Base-by-base conservation (phyloP, 2,888 invertebrate genomes). In the Thera britannica region DNA sequence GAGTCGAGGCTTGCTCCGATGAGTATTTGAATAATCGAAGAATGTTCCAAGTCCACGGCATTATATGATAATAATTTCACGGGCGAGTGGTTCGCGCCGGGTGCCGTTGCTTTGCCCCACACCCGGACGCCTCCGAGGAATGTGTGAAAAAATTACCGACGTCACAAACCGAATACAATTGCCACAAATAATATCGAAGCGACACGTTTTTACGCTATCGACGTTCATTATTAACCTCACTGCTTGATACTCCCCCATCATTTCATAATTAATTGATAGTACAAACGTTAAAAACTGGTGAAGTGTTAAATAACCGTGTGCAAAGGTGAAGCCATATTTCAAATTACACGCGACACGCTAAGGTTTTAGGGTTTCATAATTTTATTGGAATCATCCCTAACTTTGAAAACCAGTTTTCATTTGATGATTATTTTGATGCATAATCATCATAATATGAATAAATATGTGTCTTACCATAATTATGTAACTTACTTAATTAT, bases 21-120 rank as follows among this genome's bases (percentile, higher is more conserved):
- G 86, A 87, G 84, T 86, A 92, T 92, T 92, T 92, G 90, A 93
- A 93, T 93, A 93, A 92, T 90, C 90, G 90, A 87, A 83, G 83
- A 83, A 83, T 85, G 86, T 80, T 87, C 88, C 85, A 84, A 86
- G 83, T 83, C 80, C 77, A 80, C 83, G 87, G 86, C 89, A 92
- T 92, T 92, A 91, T 92, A 92, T 93, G 92, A 93, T 93, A 93
- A 93, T 93, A 92, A 92, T 92, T 92, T 91, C 89, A 92, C 90
- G 92, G 90, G 80, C 88, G 87, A 88, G 86, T 85, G 87, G 83
- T 78, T 85, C 85, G 77, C 82, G 79, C 79, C 83, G 80, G 83
- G 83, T 82, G 83, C 80, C 76, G 55, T 68, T 51, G 63, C 75
- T 55, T 38, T 49, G 73, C 76, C 81, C 83, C 77, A 75, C 78